A percentile compares a stretch with the other conserved stretches of the same genome.
These are phyloP conservation scores for Ameiurus melas DNA, from an alignment of 2,113 vertebrate genomes.

Conservation along the genomic window DNA sequence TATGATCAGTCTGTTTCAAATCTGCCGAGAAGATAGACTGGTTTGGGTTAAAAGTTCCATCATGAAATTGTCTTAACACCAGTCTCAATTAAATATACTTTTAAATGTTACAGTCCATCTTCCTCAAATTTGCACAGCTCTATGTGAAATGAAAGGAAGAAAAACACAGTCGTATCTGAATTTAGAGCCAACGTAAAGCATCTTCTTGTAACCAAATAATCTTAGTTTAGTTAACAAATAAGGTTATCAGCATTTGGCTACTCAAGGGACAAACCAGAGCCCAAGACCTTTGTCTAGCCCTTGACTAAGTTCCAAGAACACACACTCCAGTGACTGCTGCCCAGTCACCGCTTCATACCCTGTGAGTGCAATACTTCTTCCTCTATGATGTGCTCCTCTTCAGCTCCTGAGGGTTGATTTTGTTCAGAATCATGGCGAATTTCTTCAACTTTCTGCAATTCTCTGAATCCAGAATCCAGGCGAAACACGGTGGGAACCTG, in stretches of 20 bases:
- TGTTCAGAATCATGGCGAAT: conserved; percentile 5
- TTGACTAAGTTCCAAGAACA: neutral
- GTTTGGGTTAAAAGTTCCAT: too few species aligned
- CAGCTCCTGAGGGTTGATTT: conserved; percentile 4
- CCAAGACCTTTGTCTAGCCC: neutral
- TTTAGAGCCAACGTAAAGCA: neutral
- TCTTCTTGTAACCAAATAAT: neutral
- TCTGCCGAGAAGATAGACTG: too few species aligned
- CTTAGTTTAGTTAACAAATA: conserved; percentile 10
- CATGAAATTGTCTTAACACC: neutral
- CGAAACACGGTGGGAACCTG: conserved; percentile 81
- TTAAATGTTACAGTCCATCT: neutral
- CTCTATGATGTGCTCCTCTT: conserved; percentile 16
- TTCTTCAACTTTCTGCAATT: conserved; percentile 59
- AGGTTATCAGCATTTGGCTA: neutral
- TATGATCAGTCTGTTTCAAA: neutral
- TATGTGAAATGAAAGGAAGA: neutral
- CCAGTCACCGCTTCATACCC: conserved; percentile 58
- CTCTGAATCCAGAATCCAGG: conserved; percentile 60
- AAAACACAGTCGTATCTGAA: neutral
- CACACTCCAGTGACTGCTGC: neutral
- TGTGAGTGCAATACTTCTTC: conserved; percentile 58
- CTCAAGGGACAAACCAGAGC: neutral
- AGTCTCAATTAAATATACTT: neutral
- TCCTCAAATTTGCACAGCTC: neutral